A percentile compares a stretch with the other conserved stretches of the same genome.
These are phyloP conservation scores for Polyommatus icarus DNA, from an alignment of 2,888 invertebrate species.

Conservation along the genomic window DNA sequence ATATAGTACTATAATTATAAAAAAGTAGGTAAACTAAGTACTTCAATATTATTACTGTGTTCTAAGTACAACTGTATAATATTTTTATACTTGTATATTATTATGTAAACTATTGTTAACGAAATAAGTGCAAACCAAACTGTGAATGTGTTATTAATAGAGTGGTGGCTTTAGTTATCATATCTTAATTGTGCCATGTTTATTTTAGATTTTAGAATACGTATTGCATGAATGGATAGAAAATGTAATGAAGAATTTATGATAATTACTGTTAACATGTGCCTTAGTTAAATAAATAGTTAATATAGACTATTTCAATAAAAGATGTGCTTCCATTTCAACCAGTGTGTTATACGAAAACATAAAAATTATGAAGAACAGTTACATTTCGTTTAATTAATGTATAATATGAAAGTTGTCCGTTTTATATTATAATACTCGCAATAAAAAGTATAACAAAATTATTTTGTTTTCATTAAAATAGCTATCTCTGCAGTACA, in stretches of 20 bases:
- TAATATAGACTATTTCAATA: not conserved
- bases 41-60: not conserved
- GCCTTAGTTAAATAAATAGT: not conserved
- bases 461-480: not conserved
- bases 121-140: not conserved
- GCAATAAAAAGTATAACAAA: constrained; percentile 2
- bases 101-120: not conserved
- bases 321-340: not conserved
- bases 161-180: not conserved
- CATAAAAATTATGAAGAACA: not conserved
- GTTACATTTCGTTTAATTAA: not conserved
- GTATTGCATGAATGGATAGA: not conserved
- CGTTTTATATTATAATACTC: constrained; percentile 6
- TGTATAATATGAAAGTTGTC: not conserved
- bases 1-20: not conserved
- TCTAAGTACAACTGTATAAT: not conserved
- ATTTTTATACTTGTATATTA: not conserved
- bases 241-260: constrained; percentile 1
- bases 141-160: not conserved
- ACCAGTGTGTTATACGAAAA: not conserved
- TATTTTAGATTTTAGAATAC: constrained; percentile 18
- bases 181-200: constrained; percentile 20
- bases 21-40: too few relatives aligned
- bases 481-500: too few relatives aligned
- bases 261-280: not conserved